These are phyloP conservation scores for Tenualosa thibaudeaui DNA, from an alignment of 2,797 vertebrate species.

Conservation along the genomic window DNA sequence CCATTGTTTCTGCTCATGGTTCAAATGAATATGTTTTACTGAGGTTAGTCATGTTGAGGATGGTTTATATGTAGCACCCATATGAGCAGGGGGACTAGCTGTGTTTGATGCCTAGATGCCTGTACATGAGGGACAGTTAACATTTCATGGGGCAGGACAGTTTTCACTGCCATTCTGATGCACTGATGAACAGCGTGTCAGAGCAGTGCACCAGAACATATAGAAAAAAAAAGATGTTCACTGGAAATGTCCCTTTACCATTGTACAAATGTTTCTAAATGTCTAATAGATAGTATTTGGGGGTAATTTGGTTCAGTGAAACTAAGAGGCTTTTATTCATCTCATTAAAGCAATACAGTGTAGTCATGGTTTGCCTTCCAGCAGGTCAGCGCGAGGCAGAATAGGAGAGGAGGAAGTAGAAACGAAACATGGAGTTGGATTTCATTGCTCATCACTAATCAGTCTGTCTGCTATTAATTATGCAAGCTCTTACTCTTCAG, in stretches of 20 bases:
- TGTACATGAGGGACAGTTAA: too few relatives aligned
- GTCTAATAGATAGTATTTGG: neutral
- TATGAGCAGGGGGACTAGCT: too few relatives aligned
- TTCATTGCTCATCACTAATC: neutral
- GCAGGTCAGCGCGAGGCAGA: neutral
- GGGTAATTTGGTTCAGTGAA: slow-evolving; percentile 13
- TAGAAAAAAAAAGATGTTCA: neutral
- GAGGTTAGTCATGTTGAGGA: too few relatives aligned
- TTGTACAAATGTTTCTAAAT: neutral
- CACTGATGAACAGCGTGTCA: neutral
- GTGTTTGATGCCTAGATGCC: too few relatives aligned
- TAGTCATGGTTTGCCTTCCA: neutral
- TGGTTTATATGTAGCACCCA: too few relatives aligned
- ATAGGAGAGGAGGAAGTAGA: neutral
- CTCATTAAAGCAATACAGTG: neutral
- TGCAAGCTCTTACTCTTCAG: slow-evolving; percentile 29
- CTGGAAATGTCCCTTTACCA: neutral
- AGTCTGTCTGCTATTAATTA: slow-evolving; percentile 24
- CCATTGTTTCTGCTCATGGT: too few relatives aligned
- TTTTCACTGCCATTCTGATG: too few relatives aligned
- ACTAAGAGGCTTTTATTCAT: slow-evolving; percentile 11
- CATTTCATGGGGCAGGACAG: neutral
- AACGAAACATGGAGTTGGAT: neutral
- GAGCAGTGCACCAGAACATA: too few relatives aligned
- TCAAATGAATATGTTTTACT: too few relatives aligned